Evolutionary conservation across 2,113 vertebrate species (phyloP).

Genomic region (Thymallus thymallus): DNA sequence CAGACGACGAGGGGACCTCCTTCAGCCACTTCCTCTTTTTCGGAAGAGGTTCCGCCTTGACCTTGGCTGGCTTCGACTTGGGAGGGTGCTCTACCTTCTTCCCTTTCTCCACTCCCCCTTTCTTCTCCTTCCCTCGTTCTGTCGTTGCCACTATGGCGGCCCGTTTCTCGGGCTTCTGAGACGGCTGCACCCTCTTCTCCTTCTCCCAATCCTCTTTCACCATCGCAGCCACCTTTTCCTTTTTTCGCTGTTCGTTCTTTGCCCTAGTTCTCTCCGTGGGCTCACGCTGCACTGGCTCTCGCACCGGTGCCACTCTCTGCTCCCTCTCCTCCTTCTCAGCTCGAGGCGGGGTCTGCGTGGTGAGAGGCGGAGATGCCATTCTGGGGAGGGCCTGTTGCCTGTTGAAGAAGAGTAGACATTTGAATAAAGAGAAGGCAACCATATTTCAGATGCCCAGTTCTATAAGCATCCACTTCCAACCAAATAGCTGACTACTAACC

Average conservation of each 20-base stretch:
- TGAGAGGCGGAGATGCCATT: slow-evolving; percentile 58
- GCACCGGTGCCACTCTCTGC: slow-evolving; percentile 42
- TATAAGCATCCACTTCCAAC: too few species aligned
- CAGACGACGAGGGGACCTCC: slow-evolving; percentile 82
- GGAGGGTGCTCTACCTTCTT: slow-evolving; percentile 63
- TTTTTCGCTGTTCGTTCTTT: slow-evolving; percentile 32
- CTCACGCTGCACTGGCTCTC: slow-evolving; percentile 55
- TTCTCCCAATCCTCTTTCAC: slow-evolving; percentile 15
- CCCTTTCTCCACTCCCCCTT: slow-evolving; percentile 27
- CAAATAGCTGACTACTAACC: too few species aligned
- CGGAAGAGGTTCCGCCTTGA: slow-evolving; percentile 87
- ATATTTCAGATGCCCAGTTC: too few species aligned
- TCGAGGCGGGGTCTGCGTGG: slow-evolving; percentile 58
- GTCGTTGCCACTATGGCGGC: slow-evolving; percentile 7
- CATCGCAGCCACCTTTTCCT: not conserved
- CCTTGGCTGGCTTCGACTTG: slow-evolving; percentile 76
- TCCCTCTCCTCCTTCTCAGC: slow-evolving; percentile 53
- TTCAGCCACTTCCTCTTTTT: slow-evolving; percentile 94
- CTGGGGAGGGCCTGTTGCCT: slow-evolving; percentile 70
- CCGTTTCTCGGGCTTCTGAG: slow-evolving; percentile 66
- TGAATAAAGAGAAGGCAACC: not conserved
- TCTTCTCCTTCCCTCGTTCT: slow-evolving; percentile 52
- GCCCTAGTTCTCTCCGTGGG: slow-evolving; percentile 56
- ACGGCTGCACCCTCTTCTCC: slow-evolving; percentile 57
- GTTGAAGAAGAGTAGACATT: not conserved